Conservation (phyloP, 92 coral and sea anemone species). For the Parazoanthus swiftii region DNA sequence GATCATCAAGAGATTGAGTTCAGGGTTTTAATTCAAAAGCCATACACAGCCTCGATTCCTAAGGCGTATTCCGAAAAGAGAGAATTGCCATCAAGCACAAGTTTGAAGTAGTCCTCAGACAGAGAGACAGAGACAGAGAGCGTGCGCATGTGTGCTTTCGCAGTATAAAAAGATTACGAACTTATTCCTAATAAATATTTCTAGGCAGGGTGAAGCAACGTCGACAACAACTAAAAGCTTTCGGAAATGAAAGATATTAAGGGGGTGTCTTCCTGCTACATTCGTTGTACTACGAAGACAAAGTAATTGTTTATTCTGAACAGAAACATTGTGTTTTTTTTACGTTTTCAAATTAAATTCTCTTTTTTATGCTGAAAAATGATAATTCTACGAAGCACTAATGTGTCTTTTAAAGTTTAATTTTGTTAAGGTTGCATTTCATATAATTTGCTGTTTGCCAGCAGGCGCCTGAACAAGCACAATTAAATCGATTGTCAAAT, state of each 20-base stretch:
- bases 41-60: too few species aligned
- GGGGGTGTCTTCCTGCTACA: neutral
- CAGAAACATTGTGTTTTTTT: neutral
- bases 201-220: neutral
- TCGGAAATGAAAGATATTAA: neutral
- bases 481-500: constrained; percentile 8
- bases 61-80: too few species aligned
- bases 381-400: neutral
- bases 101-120: too few species aligned
- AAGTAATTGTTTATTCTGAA: neutral
- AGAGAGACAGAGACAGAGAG: too few species aligned
- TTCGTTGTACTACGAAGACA: neutral
- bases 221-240: neutral
- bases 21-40: too few species aligned
- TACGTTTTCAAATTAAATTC: neutral
- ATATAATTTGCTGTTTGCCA: neutral
- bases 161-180: too few species aligned
- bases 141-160: too few species aligned
- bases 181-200: too few species aligned
- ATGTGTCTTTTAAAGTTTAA: too few species aligned
- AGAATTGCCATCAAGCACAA: too few species aligned
- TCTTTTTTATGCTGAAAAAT: neutral
- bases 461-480: neutral
- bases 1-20: too few species aligned
- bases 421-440: neutral